Evolutionary conservation across 2,797 vertebrate genomes (phyloP).

Genomic region (Sebastes diaconus): DNA sequence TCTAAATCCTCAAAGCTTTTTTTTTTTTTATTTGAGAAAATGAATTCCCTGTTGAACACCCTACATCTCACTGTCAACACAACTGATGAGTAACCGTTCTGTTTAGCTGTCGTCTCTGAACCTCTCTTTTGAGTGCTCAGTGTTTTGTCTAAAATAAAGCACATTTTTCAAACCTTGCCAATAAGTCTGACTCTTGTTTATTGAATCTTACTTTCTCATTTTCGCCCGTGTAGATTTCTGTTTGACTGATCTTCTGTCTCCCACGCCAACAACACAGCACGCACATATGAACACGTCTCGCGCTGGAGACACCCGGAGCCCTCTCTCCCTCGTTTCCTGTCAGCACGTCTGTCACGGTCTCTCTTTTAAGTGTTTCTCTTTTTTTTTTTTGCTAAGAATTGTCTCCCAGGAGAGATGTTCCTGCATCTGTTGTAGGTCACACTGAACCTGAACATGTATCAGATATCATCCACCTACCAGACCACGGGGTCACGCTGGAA

Average conservation of each 20-base stretch:
- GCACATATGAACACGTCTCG: not conserved
- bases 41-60: constrained; percentile 17
- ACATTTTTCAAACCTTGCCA: constrained; percentile 5
- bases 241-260: constrained; percentile 17
- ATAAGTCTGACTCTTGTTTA: constrained; percentile 7
- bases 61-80: constrained; percentile 14
- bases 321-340: constrained; percentile 15
- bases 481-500: constrained; percentile 1
- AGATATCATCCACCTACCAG: constrained; percentile 3
- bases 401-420: constrained; percentile 18
- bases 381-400: not conserved
- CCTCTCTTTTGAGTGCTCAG: not conserved
- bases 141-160: constrained; percentile 10
- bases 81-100: constrained; percentile 3
- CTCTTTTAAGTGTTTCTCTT: constrained; percentile 24
- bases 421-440: constrained; percentile 24
- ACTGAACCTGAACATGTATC: constrained; percentile 7
- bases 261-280: not conserved
- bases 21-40: not conserved
- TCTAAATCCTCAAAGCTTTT: constrained; percentile 7
- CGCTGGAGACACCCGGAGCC: not conserved
- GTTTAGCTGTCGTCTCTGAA: constrained; percentile 4
- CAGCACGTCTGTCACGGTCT: constrained; percentile 8
- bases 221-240: not conserved
- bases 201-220: not conserved